Percentiles rank a stretch among this genome's conserved stretches.
phyloP scores from a whole-genome alignment of 2,888 invertebrate genomes.

The Tiliacea aurago region DNA sequence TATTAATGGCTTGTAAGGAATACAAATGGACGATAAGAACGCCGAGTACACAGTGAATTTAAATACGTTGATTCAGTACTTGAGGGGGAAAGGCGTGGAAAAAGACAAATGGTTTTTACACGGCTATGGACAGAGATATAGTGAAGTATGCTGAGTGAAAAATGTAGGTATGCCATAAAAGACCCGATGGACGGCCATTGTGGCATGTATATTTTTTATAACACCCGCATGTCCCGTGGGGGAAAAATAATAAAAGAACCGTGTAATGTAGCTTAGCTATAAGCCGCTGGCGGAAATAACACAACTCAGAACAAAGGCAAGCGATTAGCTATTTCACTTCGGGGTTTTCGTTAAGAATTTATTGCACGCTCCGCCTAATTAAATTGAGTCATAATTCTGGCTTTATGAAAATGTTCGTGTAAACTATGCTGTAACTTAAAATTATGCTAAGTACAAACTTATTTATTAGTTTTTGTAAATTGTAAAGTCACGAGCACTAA shows the following conservation, averaged over 20 bases:
- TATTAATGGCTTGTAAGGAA: constrained; percentile 74
- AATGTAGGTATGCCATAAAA: constrained; percentile 69
- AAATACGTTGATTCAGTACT: constrained; percentile 76
- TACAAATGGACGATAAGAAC: constrained; percentile 77
- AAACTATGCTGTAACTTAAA: constrained; percentile 34
- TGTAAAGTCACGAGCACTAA: not conserved
- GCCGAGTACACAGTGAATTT: constrained; percentile 73
- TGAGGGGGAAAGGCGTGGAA: constrained; percentile 65
- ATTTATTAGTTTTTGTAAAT: constrained; percentile 16
- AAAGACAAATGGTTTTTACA: constrained; percentile 77
- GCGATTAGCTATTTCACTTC: constrained; percentile 48
- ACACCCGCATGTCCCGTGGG: constrained; percentile 43
- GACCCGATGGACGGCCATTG: constrained; percentile 55
- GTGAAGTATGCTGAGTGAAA: constrained; percentile 69
- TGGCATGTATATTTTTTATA: constrained; percentile 60
- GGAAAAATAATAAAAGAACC: constrained; percentile 54
- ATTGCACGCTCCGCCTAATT: constrained; percentile 46
- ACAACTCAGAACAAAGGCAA: constrained; percentile 34
- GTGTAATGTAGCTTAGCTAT: constrained; percentile 38
- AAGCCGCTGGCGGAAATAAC: constrained; percentile 36
- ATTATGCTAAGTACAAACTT: constrained; percentile 7
- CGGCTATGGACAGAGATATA: constrained; percentile 74
- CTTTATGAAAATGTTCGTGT: constrained; percentile 33
- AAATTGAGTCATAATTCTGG: constrained; percentile 45
- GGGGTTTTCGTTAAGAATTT: constrained; percentile 43